Evolutionary conservation across 2,797 vertebrate genomes (phyloP).

Genomic region (Falco columbarius): DNA sequence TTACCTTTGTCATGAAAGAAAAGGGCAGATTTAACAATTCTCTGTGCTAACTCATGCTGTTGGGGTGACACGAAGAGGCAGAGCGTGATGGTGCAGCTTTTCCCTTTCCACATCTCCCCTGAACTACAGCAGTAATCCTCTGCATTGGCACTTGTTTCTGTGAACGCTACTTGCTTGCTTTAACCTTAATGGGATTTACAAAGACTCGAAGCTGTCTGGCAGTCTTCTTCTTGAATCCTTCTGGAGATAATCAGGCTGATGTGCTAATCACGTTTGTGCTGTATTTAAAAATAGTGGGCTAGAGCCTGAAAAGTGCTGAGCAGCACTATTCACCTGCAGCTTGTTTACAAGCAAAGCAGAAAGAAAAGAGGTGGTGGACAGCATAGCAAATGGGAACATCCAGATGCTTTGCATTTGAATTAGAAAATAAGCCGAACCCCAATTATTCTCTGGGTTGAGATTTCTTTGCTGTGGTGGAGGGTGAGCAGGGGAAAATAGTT

Average conservation of each 20-base stretch:
- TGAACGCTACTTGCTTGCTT: not conserved
- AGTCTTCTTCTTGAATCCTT: not conserved
- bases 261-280: slow-evolving; percentile 42
- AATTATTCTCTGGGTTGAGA: not conserved
- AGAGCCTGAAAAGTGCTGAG: slow-evolving; percentile 42
- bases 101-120: not conserved
- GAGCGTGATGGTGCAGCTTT: not conserved
- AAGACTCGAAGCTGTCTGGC: slow-evolving; percentile 1
- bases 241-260: slow-evolving; percentile 58
- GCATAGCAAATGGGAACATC: not conserved
- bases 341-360: slow-evolving; percentile 25
- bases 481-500: not conserved
- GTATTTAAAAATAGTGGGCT: slow-evolving; percentile 32
- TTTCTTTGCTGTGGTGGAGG: not conserved
- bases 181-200: slow-evolving; percentile 27
- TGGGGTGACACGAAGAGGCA: not conserved
- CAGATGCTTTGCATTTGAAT: not conserved
- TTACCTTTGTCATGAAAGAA: not conserved
- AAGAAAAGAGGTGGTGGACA: not conserved
- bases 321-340: slow-evolving; percentile 14
- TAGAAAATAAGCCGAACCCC: not conserved
- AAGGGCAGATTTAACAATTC: not conserved
- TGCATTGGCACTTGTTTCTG: fast-evolving
- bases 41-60: not conserved
- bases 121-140: not conserved